phyloP scores from a whole-genome alignment of 2,888 invertebrate species.

The Cinara cedri region DNA sequence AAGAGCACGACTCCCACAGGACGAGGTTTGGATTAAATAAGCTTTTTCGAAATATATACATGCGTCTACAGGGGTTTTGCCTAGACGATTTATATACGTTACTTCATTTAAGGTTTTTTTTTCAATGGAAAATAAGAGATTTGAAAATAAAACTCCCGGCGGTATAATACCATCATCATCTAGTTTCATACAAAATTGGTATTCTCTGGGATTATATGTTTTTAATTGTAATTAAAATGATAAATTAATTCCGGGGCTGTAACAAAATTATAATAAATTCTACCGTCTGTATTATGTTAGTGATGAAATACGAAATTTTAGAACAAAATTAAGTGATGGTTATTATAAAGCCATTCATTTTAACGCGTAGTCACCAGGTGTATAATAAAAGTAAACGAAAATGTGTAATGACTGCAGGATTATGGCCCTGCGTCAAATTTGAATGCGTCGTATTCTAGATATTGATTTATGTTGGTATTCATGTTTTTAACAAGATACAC shows the following conservation, averaged over 20 bases:
- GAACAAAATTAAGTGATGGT: too few species aligned
- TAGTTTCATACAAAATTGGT: neutral
- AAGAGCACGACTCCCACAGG: conserved; percentile 53
- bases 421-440: too few species aligned
- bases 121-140: conserved; percentile 32
- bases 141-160: conserved; percentile 25
- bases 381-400: too few species aligned
- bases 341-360: too few species aligned
- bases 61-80: conserved; percentile 22
- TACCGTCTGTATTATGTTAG: neutral
- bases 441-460: too few species aligned
- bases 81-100: conserved; percentile 48
- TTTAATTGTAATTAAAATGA: conserved; percentile 11
- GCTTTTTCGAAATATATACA: conserved; percentile 49
- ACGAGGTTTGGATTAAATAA: conserved; percentile 48
- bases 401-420: too few species aligned
- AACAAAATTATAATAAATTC: neutral
- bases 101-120: conserved; percentile 35
- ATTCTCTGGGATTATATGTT: neutral
- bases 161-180: neutral
- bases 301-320: neutral
- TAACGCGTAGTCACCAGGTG: too few species aligned
- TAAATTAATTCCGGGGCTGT: neutral
- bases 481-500: too few species aligned
- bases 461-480: too few species aligned